phyloP scores from a whole-genome alignment of 2,113 vertebrate genomes.

The Nesogale talazaci region DNA sequence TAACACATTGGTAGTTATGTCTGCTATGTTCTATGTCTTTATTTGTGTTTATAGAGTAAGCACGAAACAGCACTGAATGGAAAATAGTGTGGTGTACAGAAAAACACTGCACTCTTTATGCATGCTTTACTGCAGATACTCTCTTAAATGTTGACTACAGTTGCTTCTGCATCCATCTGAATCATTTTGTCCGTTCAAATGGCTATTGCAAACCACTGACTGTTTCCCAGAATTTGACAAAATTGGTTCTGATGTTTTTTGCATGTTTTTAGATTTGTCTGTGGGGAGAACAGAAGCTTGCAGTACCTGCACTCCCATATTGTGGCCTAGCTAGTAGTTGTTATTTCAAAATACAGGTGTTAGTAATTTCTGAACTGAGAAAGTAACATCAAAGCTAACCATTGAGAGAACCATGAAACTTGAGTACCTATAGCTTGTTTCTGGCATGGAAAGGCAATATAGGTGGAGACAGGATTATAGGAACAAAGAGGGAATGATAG shows the following conservation, averaged over 20 bases:
- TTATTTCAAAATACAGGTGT: not conserved
- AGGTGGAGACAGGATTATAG: not conserved
- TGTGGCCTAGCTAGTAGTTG: not conserved
- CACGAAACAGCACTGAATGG: not conserved
- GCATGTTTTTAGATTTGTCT: not conserved
- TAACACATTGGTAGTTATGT: not conserved
- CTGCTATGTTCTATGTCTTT: not conserved
- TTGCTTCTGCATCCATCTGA: too few species aligned
- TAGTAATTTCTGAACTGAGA: not conserved
- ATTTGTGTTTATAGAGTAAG: not conserved
- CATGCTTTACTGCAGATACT: too few species aligned
- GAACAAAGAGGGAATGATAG: not conserved
- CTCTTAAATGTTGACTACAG: too few species aligned
- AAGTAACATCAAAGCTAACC: not conserved
- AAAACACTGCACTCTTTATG: too few species aligned
- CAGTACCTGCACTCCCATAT: not conserved
- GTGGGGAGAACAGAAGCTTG: not conserved
- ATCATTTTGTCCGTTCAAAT: too few species aligned
- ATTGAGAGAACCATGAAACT: not conserved
- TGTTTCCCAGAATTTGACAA: too few species aligned
- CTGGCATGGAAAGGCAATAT: not conserved
- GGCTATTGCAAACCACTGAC: too few species aligned
- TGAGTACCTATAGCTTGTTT: not conserved
- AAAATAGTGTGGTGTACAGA: not conserved
- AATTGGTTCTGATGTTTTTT: too few species aligned